These are phyloP conservation scores for Choristoneura rosaceana DNA, from an alignment of 2,888 invertebrate genomes.

Conservation along the genomic window DNA sequence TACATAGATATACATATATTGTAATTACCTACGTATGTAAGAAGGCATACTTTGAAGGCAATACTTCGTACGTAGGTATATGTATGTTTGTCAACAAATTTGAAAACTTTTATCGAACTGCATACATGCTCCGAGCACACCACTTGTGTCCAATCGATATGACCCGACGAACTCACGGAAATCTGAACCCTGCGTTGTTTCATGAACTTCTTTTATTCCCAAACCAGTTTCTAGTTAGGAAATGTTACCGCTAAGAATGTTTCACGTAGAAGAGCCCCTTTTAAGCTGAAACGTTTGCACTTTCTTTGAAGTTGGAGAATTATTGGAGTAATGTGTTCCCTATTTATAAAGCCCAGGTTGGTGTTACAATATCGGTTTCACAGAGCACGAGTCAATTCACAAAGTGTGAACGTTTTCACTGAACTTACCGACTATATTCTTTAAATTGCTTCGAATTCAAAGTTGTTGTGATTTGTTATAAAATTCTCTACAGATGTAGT, in stretches of 20 bases:
- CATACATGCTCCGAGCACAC: conserved; percentile 56
- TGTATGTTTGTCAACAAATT: neutral
- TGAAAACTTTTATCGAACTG: conserved; percentile 38
- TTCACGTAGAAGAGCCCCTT: conserved; percentile 58
- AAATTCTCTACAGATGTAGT: too few relatives aligned
- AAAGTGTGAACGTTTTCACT: neutral
- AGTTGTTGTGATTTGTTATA: neutral
- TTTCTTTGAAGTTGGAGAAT: conserved; percentile 53
- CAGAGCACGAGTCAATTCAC: neutral
- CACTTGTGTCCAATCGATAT: conserved; percentile 58
- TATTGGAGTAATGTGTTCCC: conserved; percentile 37
- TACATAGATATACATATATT: too few relatives aligned
- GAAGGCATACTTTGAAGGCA: too few relatives aligned
- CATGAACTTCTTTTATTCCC: conserved; percentile 41
- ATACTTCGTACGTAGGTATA: too few relatives aligned
- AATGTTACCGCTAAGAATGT: conserved; percentile 62
- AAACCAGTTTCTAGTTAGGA: conserved; percentile 14
- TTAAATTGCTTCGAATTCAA: too few relatives aligned
- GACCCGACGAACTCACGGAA: conserved; percentile 45
- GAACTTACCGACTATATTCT: neutral
- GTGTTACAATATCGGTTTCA: neutral
- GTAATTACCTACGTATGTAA: too few relatives aligned
- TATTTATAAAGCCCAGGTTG: conserved; percentile 38
- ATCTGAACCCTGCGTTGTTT: conserved; percentile 44
- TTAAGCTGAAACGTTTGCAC: conserved; percentile 56